Conservation (phyloP, 2,113 vertebrate species). For the Daboia siamensis region DNA sequence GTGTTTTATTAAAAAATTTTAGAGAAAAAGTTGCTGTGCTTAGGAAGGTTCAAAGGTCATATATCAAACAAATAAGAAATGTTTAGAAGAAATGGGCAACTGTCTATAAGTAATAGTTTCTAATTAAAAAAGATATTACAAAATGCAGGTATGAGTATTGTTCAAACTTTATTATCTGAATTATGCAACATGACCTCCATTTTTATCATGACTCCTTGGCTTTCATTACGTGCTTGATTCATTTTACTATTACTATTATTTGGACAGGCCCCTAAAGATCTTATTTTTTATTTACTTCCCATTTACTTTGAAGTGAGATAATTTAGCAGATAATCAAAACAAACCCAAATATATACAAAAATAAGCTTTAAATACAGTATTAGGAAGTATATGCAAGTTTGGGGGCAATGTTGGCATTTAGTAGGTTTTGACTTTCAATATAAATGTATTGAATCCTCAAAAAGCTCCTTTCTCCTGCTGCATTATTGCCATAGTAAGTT, state of each 20-base stretch:
- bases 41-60: background rate
- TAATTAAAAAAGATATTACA: constrained; percentile 54
- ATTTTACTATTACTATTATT: constrained; percentile 54
- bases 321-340: constrained; percentile 43
- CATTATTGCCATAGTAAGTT: background rate
- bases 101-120: background rate
- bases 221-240: constrained; percentile 59
- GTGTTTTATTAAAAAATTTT: background rate
- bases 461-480: background rate
- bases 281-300: constrained; percentile 62
- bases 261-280: constrained; percentile 57
- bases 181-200: constrained; percentile 45
- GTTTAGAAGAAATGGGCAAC: background rate
- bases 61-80: background rate
- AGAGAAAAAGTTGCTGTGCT: background rate
- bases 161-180: constrained; percentile 47
- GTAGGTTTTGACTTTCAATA: background rate
- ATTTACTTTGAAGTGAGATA: constrained; percentile 18
- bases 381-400: background rate
- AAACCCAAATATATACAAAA: constrained; percentile 13
- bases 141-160: constrained; percentile 32
- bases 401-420: background rate
- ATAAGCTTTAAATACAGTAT: constrained; percentile 34
- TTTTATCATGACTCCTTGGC: constrained; percentile 53
- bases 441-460: background rate